Evolutionary conservation across 2,797 vertebrate species (phyloP).

Genomic region (Carduelis carduelis): DNA sequence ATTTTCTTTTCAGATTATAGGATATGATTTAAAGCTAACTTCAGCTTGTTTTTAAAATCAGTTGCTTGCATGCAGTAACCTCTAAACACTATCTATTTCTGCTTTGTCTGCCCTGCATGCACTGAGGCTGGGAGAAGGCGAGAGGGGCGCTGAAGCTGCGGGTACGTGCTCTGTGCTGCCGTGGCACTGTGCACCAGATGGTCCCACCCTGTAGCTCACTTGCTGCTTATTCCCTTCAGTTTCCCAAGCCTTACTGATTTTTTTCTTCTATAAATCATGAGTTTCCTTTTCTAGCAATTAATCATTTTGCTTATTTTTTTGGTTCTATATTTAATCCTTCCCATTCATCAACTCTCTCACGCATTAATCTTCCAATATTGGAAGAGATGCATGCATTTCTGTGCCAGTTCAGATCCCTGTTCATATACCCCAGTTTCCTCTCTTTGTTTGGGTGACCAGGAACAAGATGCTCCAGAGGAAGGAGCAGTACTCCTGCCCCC

Average conservation of each 20-base stretch:
- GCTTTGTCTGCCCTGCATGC: neutral
- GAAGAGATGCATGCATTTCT: neutral
- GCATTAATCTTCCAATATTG: neutral
- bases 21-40: neutral
- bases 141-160: neutral
- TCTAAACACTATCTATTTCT: neutral
- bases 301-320: neutral
- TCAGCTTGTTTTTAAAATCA: neutral
- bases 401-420: neutral
- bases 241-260: conserved; percentile 3
- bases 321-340: conserved; percentile 50
- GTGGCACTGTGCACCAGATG: neutral
- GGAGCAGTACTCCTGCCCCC: neutral
- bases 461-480: neutral
- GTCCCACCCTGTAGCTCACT: neutral
- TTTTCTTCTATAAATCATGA: conserved; percentile 36
- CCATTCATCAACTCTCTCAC: conserved; percentile 18
- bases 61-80: neutral
- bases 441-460: neutral
- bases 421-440: neutral
- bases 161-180: neutral
- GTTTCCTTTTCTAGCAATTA: conserved; percentile 46
- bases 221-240: neutral
- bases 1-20: neutral
- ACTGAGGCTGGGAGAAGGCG: neutral